Evolutionary conservation across 2,888 invertebrate species (phyloP).

Genomic region (Gortyna flavago): DNA sequence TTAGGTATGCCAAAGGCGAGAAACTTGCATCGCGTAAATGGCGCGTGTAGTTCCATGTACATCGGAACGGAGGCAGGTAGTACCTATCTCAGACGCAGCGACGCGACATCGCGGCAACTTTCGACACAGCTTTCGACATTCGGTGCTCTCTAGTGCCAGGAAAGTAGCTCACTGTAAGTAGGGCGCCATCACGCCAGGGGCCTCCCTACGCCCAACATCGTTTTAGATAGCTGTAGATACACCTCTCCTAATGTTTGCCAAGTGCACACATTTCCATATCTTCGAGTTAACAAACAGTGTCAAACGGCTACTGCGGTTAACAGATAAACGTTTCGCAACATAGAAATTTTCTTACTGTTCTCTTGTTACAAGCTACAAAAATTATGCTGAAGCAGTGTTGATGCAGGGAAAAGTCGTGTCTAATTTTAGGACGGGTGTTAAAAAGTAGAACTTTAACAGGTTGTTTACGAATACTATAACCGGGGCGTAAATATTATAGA

Average conservation of each 20-base stretch:
- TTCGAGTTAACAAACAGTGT: slow-evolving; percentile 8
- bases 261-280: slow-evolving; percentile 32
- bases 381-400: not conserved
- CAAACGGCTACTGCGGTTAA: slow-evolving; percentile 14
- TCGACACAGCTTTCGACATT: slow-evolving; percentile 70
- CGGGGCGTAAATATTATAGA: not conserved
- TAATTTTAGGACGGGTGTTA: not conserved
- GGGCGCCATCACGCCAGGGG: slow-evolving; percentile 49
- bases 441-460: not conserved
- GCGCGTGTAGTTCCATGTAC: not conserved
- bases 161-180: slow-evolving; percentile 67
- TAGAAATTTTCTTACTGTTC: slow-evolving; percentile 7
- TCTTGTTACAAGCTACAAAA: not conserved
- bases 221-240: slow-evolving; percentile 47
- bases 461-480: not conserved
- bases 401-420: not conserved
- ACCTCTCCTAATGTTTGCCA: slow-evolving; percentile 31
- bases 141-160: slow-evolving; percentile 57
- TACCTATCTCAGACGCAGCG: slow-evolving; percentile 21
- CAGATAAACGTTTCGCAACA: slow-evolving; percentile 19
- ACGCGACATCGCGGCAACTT: slow-evolving; percentile 24
- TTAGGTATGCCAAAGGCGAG: not conserved
- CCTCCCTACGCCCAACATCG: slow-evolving; percentile 42
- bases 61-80: slow-evolving; percentile 37
- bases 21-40: not conserved